These are phyloP conservation scores for Andinoacara biseriatus DNA, from an alignment of 2,113 vertebrate species.

Conservation along the genomic window DNA sequence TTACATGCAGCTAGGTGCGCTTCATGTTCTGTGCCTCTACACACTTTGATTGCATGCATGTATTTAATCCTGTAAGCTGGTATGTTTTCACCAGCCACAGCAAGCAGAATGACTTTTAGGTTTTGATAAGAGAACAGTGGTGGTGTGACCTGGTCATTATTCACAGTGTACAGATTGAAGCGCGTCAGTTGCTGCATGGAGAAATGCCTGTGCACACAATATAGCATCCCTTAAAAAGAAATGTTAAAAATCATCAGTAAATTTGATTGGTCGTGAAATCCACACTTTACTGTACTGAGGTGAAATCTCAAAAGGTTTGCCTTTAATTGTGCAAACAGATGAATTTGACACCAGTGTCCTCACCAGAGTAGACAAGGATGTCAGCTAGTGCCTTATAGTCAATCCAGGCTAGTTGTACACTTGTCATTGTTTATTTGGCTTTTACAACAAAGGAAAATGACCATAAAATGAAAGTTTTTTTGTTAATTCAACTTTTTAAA, in stretches of 20 bases:
- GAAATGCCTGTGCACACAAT: conserved; percentile 18
- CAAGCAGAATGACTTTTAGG: conserved; percentile 73
- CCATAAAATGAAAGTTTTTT: too few species aligned
- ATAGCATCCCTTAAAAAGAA: conserved; percentile 9
- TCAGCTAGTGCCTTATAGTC: background rate
- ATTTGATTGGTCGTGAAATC: conserved; percentile 6
- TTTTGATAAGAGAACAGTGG: conserved; percentile 76
- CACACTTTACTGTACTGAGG: background rate
- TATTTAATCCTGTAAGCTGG: conserved; percentile 26
- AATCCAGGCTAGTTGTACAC: background rate
- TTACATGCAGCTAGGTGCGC: conserved; percentile 31
- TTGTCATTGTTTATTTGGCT: background rate
- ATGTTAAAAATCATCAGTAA: background rate
- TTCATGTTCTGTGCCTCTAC: conserved; percentile 12
- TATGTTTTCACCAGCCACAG: conserved; percentile 48
- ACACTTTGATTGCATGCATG: conserved; percentile 29
- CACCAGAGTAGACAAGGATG: background rate
- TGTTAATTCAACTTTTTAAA: too few species aligned
- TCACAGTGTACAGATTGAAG: conserved; percentile 55
- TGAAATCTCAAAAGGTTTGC: background rate
- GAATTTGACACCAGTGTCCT: background rate
- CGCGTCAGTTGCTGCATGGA: conserved; percentile 24
- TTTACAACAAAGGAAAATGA: too few species aligned
- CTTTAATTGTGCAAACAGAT: background rate
- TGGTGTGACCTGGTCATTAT: conserved; percentile 63